Percentiles rank a stretch among this genome's conserved stretches.
phyloP scores from a whole-genome alignment of 2,797 vertebrate species.

The Hozukius guyotensis region DNA sequence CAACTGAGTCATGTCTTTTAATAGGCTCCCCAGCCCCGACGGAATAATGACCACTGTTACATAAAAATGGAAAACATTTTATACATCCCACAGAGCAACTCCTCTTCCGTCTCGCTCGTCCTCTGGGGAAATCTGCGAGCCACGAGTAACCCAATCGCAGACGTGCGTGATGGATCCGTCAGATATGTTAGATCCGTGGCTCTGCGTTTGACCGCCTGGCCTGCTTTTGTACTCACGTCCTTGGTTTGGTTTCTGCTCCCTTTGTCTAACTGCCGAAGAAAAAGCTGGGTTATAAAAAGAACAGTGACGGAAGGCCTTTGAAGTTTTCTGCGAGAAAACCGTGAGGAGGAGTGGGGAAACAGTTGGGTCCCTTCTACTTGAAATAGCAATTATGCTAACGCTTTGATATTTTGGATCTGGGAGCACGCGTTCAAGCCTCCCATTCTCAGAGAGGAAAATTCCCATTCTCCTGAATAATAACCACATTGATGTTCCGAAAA shows the following conservation, averaged over 20 bases:
- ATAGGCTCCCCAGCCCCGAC: constrained; percentile 16
- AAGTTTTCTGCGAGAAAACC: constrained; percentile 69
- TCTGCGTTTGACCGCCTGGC: constrained; percentile 55
- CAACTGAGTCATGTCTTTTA: constrained; percentile 54
- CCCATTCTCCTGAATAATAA: constrained; percentile 63
- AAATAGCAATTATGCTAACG: constrained; percentile 81
- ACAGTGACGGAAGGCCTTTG: constrained; percentile 68
- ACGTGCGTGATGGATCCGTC: constrained; percentile 44
- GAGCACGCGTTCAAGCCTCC: constrained; percentile 52
- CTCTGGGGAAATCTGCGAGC: constrained; percentile 27
- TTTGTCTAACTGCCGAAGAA: constrained; percentile 67
- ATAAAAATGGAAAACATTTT: constrained; percentile 46
- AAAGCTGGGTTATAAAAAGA: constrained; percentile 74
- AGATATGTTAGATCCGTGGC: constrained; percentile 42
- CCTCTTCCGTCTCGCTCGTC: constrained; percentile 12
- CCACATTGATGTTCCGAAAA: constrained; percentile 51
- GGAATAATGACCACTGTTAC: constrained; percentile 51
- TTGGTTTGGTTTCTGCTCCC: constrained; percentile 54
- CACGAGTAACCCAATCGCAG: constrained; percentile 33
- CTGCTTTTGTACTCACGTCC: constrained; percentile 64
- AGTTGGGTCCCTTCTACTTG: constrained; percentile 76
- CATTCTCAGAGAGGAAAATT: constrained; percentile 58
- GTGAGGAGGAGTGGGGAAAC: constrained; percentile 63
- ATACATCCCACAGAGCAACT: constrained; percentile 11
- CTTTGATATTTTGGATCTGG: constrained; percentile 79